Evolutionary conservation across 2,797 vertebrate species (phyloP), one percentile per base, ranked within the genome.

Genomic region (Tokudaia muenninki): DNA sequence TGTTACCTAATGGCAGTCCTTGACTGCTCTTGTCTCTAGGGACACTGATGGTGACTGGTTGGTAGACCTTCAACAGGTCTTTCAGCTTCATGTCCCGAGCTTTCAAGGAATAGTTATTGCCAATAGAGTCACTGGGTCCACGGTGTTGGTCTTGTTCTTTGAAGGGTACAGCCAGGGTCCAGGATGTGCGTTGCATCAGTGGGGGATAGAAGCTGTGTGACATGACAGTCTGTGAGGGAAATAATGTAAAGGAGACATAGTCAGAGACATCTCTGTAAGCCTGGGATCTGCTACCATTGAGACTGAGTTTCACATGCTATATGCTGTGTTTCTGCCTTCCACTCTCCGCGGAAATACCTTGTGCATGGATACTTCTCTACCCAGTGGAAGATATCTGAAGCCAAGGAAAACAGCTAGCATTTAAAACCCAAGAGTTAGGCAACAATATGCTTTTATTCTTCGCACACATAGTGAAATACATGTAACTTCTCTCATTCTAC

Each of bases 51-150:
- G 89, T 81, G 31, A 95, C 67, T 1, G 97, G 94, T 9, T 94
- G 93, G 61, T 63, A 97, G 2, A 98, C 96, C 44, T 90, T 98
- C n/a, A 91, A 91, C 11, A 99, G 94, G 78, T 98, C 97, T 77
- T 92, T 97, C 47, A 99, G 96, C 87, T 98, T 99, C 83, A 99
- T 98, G 90, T 99, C 95, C 44, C 81, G 98, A 16, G 99, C 99
- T 11, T 12, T 94, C 26, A 96, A 98, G 41, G 98, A 99, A 92
- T 99, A 99, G 98, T 99, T 99, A 97, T 99, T 99, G 94, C 98
- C 99, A 87, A 99, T 99, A 87, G 99, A 99, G 94, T 99, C 99
- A 87, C 99, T 99, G 1, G 98, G 99, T 84, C 98, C 99, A 41
- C 99, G 98, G 95, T 98, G 97, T 94, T 98, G 95, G 21, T 61